Base-by-base conservation (phyloP, 2,888 invertebrate genomes). In the Mesochorus sp. region DNA sequence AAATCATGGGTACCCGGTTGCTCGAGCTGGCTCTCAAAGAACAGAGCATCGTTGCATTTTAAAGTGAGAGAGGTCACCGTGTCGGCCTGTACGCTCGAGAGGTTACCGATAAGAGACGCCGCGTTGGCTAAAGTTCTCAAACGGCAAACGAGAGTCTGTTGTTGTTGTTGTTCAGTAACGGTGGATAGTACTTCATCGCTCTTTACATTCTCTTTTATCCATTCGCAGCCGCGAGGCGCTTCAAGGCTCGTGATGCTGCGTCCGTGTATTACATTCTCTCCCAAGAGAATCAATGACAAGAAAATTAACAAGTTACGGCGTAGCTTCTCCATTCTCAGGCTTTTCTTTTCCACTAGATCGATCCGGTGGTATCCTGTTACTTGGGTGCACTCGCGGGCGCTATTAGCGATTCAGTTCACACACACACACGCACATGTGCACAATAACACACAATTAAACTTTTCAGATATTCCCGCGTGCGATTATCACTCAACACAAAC, bases 21-120 rank as follows among this genome's bases (percentile, higher is more conserved):
- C 77, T 93, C 93, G 77, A 95, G 90, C 61, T 94, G 94, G 87
- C 95, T 95, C 90, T 95, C 95, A 88, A 94, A 95, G 91, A 95
- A 95, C 81, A 95, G 91, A 81, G 94, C 94, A 88, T 95, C 95
- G 92, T 94, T 95, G 91, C 95, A 95, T 91, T 95, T 94, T 81
- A 95, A 92, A 85, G 93, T 93, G 83, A 95, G 91, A 12, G 94
- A 94, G 87, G 94, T 93, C 84, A 95, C 93, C 83, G 94, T 93
- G 87, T 95, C 95, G 81, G 94, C 93, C 90, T 95, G 95, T 51
- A 93, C 93, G 87, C 93, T 92, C 82, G 94, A 95, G 85, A 95
- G 92, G 90, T 95, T 95, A 83, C 94, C 93, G 87, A 95, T 92
- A 84, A 95, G 92, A 84, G 93, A 92, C 84, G 95, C 94, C 85